Base-by-base conservation (phyloP, 1,140 invertebrate genomes). In the Cydia strobilella region DNA sequence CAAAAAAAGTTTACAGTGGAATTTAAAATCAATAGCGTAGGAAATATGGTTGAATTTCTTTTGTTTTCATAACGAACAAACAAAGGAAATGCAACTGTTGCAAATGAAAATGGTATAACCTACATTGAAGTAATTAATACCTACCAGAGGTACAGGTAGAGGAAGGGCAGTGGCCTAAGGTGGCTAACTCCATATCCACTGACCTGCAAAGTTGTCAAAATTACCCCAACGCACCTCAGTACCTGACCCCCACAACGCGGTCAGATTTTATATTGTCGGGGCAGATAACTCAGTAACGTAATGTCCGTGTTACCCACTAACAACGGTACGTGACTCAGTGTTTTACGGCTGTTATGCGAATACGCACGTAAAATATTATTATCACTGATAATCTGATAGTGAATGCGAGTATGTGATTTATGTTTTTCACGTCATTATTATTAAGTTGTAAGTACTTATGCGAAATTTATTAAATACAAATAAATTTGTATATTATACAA, bases 201-300 rank as follows among this genome's bases (percentile, higher is more conserved):
- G 42, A 42, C 12, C 42, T 1, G n/a, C 1, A 48, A 48, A 15
- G 15, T 7, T 59, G n/a, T 23, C 6, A 15, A 59, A 15, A 20
- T 59, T 12, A 59, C 18, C 54, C 20, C 54, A 59, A 59, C 2
- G 54, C 54, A 59, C 54, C 10, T 59, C 54, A 23, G 54, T 89
- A 90, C 86, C 86, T 88, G 87, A 89, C 86, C 87, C 87, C 78
- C 77, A 80, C 76, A 77, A 75, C 79, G 74, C 69, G 75, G 80
- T 86, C 82, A 87, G 87, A 86, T 85, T 87, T 87, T 78, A 77
- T 83, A 82, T 80, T 80, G 77, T 82, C 77, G 77, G 73, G 69
- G 62, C 48, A 81, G 81, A 84, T 84, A 81, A 76, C 80, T 77
- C 71, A 45, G 62, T 75, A 78, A 83, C 79, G 84, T 84, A 82